Evolutionary conservation across 2,797 vertebrate genomes (phyloP).

Genomic region (Neosalanx taihuensis): DNA sequence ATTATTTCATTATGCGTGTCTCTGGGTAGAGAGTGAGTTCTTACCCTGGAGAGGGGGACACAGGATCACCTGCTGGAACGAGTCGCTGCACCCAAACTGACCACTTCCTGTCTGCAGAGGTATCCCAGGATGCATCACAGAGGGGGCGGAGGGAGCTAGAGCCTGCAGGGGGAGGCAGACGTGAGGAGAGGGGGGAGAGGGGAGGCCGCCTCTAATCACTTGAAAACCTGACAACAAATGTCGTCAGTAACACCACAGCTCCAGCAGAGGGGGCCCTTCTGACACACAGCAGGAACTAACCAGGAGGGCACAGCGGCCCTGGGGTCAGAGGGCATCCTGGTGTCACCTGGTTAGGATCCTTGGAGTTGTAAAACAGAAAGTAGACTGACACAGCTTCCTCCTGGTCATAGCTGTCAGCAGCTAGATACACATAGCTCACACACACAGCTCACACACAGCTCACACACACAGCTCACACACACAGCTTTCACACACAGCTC

Average conservation of each 20-base stretch:
- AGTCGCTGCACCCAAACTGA: conserved; percentile 91
- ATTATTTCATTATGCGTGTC: too few species aligned
- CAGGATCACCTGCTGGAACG: conserved; percentile 96
- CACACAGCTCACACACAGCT: not conserved
- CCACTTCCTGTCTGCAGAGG: conserved; percentile 88
- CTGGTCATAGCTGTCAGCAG: too few species aligned
- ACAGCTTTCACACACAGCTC: conserved; percentile 13
- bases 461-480: conserved; percentile 31
- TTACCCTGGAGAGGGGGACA: conserved; percentile 96
- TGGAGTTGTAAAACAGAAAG: too few species aligned
- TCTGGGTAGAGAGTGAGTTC: not conserved
- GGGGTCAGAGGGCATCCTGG: too few species aligned
- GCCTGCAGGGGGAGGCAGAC: conserved; percentile 68
- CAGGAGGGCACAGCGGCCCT: too few species aligned
- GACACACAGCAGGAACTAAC: too few species aligned
- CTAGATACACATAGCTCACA: too few species aligned
- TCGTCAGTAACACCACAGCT: conserved; percentile 24
- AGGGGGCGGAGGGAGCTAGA: conserved; percentile 83
- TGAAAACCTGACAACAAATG: not conserved
- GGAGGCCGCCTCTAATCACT: not conserved
- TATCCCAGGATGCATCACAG: conserved; percentile 92
- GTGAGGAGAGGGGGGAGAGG: too few species aligned
- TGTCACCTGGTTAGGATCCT: too few species aligned
- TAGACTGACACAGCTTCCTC: too few species aligned
- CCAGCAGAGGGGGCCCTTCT: conserved; percentile 55